Percentiles rank a stretch among this genome's conserved stretches.
Conservation (phyloP, 2,888 invertebrate genomes). For the Rhopalosiphum nymphaeae region DNA sequence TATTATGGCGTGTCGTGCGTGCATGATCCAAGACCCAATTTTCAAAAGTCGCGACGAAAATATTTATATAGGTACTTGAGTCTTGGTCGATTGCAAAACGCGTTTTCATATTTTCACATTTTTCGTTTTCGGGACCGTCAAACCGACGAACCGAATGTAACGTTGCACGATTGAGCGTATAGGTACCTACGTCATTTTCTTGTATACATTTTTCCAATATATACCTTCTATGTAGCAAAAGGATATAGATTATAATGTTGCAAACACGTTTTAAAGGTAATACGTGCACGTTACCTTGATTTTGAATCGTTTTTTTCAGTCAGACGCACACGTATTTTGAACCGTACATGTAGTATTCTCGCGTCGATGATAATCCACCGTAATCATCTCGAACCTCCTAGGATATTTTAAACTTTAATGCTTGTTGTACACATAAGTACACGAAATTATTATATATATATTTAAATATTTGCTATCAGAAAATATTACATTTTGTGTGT, state of each 20-base stretch:
- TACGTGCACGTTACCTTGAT: background rate
- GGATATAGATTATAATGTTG: background rate
- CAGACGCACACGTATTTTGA: background rate
- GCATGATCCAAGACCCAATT: background rate
- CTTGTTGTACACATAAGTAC: background rate
- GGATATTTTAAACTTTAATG: background rate
- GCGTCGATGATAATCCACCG: background rate
- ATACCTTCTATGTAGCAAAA: background rate
- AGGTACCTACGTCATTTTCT: background rate
- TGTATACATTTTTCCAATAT: background rate
- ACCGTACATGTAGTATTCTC: background rate
- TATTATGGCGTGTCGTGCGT: background rate
- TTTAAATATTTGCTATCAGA: background rate
- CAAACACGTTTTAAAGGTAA: background rate
- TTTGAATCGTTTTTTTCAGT: constrained; percentile 1
- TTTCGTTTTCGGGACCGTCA: background rate
- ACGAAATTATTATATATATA: background rate
- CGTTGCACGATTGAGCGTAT: background rate
- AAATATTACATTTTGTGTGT: background rate
- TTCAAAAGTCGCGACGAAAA: background rate
- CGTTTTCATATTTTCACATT: background rate
- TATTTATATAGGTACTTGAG: background rate
- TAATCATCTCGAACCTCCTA: background rate
- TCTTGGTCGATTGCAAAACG: background rate
- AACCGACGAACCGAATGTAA: background rate